phyloP scores from a whole-genome alignment of 2,113 vertebrate species.

The Larimichthys polyactis region DNA sequence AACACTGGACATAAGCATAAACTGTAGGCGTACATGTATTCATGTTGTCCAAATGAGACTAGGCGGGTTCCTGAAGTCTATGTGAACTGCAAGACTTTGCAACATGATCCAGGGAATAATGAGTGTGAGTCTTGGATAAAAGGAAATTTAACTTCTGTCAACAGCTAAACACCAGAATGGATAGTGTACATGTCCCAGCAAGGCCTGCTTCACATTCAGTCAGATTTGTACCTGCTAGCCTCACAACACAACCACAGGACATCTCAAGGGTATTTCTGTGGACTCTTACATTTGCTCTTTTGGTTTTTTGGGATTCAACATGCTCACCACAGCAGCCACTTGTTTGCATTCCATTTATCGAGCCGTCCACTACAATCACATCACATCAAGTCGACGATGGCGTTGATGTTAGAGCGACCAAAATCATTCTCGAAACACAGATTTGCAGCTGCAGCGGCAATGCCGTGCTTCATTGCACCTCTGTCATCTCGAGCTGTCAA shows the following conservation, averaged over 20 bases:
- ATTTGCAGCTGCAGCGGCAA: background rate
- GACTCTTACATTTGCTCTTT: background rate
- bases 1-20: no score
- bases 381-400: background rate
- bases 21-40: no score
- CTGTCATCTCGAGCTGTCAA: background rate
- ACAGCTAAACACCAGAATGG: background rate
- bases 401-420: background rate
- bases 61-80: no score
- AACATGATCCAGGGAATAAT: no score
- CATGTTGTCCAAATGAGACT: no score
- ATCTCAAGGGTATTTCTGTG: background rate
- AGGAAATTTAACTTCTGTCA: background rate
- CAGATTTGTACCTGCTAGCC: background rate
- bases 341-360: slow-evolving; percentile 15
- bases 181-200: background rate
- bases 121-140: background rate
- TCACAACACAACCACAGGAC: background rate
- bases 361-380: slow-evolving; percentile 17
- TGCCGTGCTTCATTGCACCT: background rate
- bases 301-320: background rate
- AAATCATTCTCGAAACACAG: background rate
- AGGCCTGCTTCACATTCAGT: background rate
- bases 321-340: background rate
- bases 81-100: no score